Evolutionary conservation across 2,797 vertebrate genomes (phyloP).

Genomic region (Sternotherus odoratus): DNA sequence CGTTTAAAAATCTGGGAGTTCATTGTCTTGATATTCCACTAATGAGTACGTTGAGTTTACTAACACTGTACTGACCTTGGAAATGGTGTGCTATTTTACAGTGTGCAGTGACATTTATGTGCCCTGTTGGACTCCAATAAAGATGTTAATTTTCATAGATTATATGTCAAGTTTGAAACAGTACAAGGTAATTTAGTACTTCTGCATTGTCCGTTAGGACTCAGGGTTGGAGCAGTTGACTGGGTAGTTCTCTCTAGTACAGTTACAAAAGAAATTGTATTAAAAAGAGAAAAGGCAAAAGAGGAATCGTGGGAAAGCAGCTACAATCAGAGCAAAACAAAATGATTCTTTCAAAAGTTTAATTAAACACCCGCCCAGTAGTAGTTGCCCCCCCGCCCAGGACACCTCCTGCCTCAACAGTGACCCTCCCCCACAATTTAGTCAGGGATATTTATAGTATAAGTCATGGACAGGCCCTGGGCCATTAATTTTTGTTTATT

Average conservation of each 20-base stretch:
- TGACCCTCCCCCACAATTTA: no score
- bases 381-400: no score
- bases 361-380: background rate
- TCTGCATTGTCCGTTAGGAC: background rate
- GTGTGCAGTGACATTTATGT: slow-evolving; percentile 72
- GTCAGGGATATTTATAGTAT: no score
- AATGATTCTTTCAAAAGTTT: background rate
- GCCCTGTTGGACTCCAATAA: slow-evolving; percentile 64
- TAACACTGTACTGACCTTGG: slow-evolving; percentile 45
- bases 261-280: background rate
- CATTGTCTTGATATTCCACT: slow-evolving; percentile 6
- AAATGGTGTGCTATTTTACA: slow-evolving; percentile 61
- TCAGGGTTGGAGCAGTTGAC: background rate
- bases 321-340: background rate
- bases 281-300: background rate
- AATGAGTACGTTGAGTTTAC: slow-evolving; percentile 3
- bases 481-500: no score
- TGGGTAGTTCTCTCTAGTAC: background rate
- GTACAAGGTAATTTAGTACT: slow-evolving; percentile 39
- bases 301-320: background rate
- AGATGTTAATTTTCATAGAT: slow-evolving; percentile 72
- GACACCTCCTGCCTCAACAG: no score
- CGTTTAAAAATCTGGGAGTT: background rate
- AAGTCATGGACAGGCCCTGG: no score
- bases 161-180: slow-evolving; percentile 71